Base-by-base conservation (phyloP, 2,797 vertebrate species). In the Poecile montanus region DNA sequence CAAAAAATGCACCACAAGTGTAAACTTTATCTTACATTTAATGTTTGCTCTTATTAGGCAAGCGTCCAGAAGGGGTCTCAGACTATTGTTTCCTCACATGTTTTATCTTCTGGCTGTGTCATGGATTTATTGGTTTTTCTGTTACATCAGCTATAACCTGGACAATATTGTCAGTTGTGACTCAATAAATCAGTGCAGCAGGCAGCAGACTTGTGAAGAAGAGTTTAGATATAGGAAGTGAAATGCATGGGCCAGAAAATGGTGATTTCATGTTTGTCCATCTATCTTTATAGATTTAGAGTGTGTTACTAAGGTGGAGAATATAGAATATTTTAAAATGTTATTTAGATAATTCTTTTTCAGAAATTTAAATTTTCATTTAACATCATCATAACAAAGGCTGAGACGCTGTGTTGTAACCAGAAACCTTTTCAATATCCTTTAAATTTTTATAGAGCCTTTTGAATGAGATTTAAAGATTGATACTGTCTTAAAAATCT, bases 41-140 rank as follows among this genome's bases (percentile, higher is more conserved):
- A 40, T 76, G 7, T 66, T 86, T 32, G 4, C 10, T 81, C 27
- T 72, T 60, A 44, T 65, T 89, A 85, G 53, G 20, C 18, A 88
- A 74, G 29, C n/a, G 16, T 70, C 51, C 22, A 66, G 58, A 86
- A 88, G 22, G n/a, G 44, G 20, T 68, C 44, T 75, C 40, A 73
- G 26, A 16, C 1, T 73, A n/a, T n/a, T 1, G 1, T 13, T 88
- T 80, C 36, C 48, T 76, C 38, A 36, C 15, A 7, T 61, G 11
- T 50, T 86, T 76, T 85, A 32, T 77, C 62, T 78, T 62, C 51
- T 65, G 22, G 26, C n/a, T 70, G 44, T 72, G 34, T 81, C 62
- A 72, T 45, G 38, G 73, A 93, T 88, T 94, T 86, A 86, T 81
- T 91, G 51, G 22, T 81, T 57, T 81, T 84, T 66, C 22, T 70